phyloP scores from a whole-genome alignment of 2,888 invertebrate species.

The Ceramica pisi region DNA sequence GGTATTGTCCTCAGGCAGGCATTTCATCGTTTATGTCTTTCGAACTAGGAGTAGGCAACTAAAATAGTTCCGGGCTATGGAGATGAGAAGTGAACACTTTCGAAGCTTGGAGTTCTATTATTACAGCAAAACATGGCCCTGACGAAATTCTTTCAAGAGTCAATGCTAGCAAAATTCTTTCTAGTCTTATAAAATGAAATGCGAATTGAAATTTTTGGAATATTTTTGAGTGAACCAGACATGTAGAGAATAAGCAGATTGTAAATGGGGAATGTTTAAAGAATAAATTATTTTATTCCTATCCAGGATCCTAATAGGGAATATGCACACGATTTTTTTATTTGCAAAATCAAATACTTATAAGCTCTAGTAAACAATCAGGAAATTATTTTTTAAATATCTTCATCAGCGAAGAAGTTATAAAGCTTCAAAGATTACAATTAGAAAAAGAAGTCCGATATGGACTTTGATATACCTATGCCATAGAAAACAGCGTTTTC shows the following conservation, averaged over 20 bases:
- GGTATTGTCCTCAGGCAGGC: constrained; percentile 23
- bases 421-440: no score
- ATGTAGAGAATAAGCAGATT: not conserved
- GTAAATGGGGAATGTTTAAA: not conserved
- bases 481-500: no score
- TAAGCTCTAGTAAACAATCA: no score
- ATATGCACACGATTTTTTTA: no score
- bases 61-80: constrained; percentile 36
- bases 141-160: constrained; percentile 53
- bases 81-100: constrained; percentile 30
- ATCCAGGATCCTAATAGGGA: not conserved
- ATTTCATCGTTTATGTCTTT: constrained; percentile 53
- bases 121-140: constrained; percentile 62
- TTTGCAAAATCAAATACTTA: no score
- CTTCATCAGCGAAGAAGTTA: no score
- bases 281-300: not conserved
- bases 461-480: no score
- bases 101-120: constrained; percentile 54
- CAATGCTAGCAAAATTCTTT: constrained; percentile 47
- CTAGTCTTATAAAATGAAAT: constrained; percentile 27
- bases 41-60: constrained; percentile 20
- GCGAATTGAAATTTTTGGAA: constrained; percentile 9
- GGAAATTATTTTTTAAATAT: no score
- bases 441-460: no score
- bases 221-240: not conserved